Conservation (phyloP, 2,888 invertebrate species). For the Shargacucullia verbasci region DNA sequence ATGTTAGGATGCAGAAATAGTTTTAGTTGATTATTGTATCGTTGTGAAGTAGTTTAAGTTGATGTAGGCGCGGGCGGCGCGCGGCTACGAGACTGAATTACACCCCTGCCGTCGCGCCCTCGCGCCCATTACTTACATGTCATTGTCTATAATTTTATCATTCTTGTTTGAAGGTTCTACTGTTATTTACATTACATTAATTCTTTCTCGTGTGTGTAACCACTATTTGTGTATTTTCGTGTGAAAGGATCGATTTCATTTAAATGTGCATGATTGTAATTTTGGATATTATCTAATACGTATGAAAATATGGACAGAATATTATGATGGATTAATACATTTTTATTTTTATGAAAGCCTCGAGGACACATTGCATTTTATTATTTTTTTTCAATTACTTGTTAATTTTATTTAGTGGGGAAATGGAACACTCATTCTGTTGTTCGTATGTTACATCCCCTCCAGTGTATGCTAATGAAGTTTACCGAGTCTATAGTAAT, state of each 20-base stretch:
- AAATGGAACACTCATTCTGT: constrained; percentile 67
- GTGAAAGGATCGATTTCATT: constrained; percentile 79
- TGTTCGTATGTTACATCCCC: constrained; percentile 69
- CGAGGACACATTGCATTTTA: constrained; percentile 66
- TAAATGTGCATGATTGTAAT: constrained; percentile 71
- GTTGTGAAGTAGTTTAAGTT: constrained; percentile 87
- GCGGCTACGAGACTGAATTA: constrained; percentile 86
- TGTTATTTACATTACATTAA: constrained; percentile 79
- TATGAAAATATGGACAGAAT: constrained; percentile 55
- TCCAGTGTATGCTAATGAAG: constrained; percentile 69
- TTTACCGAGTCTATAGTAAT: constrained; percentile 73
- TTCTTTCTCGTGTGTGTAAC: constrained; percentile 84
- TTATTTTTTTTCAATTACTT: constrained; percentile 68
- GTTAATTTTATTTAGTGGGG: constrained; percentile 72
- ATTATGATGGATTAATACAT: constrained; percentile 51
- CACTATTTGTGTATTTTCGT: constrained; percentile 81
- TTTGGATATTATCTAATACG: constrained; percentile 55
- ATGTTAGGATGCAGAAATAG: constrained; percentile 84
- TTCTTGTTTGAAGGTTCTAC: constrained; percentile 84
- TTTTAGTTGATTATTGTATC: constrained; percentile 87
- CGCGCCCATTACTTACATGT: constrained; percentile 78
- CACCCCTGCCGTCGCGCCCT: constrained; percentile 79
- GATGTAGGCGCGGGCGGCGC: constrained; percentile 76
- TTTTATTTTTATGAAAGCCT: constrained; percentile 59
- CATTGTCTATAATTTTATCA: constrained; percentile 79